Evolutionary conservation across 2,113 vertebrate genomes (phyloP).

Genomic region (Turdus rufiventris): DNA sequence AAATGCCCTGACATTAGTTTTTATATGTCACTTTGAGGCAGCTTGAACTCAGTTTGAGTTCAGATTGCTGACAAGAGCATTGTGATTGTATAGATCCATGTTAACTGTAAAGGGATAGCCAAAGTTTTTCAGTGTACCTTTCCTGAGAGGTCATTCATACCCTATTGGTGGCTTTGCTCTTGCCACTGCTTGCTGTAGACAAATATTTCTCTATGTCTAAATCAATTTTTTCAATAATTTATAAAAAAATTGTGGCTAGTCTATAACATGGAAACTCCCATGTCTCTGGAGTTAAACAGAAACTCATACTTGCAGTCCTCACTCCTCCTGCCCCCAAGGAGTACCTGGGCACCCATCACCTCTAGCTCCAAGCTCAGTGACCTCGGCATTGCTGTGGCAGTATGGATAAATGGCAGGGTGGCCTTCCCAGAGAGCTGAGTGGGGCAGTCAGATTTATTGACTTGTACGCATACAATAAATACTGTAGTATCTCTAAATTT

Average conservation of each 20-base stretch:
- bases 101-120: neutral
- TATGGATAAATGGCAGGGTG: neutral
- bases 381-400: neutral
- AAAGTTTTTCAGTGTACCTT: neutral
- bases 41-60: neutral
- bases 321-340: neutral
- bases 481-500: neutral
- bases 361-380: neutral
- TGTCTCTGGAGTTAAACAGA: neutral
- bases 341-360: neutral
- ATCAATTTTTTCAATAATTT: neutral
- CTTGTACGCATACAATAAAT: neutral
- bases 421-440: neutral
- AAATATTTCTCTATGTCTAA: neutral
- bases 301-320: fast-evolving
- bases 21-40: neutral
- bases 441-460: neutral
- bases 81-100: neutral
- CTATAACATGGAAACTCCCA: neutral
- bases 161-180: neutral
- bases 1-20: neutral
- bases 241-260: neutral
- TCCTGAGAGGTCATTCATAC: neutral
- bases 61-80: neutral
- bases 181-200: neutral